A percentile compares a stretch with the other conserved stretches of the same genome.
These are phyloP conservation scores for Strix aluco DNA, from an alignment of 2,113 vertebrate species.

Conservation along the genomic window DNA sequence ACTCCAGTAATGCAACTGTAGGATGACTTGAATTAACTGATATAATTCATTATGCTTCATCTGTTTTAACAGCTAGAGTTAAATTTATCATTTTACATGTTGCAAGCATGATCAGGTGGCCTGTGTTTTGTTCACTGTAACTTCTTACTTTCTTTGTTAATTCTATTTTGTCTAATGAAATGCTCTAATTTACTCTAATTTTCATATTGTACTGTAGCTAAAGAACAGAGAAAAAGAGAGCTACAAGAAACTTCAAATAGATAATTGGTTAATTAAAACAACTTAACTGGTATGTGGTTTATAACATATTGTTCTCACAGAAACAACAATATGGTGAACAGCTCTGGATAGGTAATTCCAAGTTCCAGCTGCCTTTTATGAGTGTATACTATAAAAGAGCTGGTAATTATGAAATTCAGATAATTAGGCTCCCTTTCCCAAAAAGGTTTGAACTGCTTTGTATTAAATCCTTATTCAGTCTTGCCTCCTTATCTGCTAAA, in stretches of 20 bases:
- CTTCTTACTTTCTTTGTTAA: not conserved
- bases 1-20: not conserved
- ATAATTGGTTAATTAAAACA: conserved; percentile 66
- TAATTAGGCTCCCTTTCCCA: not conserved
- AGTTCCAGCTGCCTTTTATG: conserved; percentile 31
- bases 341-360: conserved; percentile 41
- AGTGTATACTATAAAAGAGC: not conserved
- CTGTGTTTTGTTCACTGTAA: not conserved
- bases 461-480: not conserved
- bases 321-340: conserved; percentile 36
- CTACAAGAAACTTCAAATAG: conserved; percentile 36
- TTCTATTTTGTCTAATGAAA: conserved; percentile 47
- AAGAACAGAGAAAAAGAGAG: conserved; percentile 41
- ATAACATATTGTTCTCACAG: conserved; percentile 47
- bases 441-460: not conserved
- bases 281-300: conserved; percentile 44
- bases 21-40: not conserved
- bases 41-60: not conserved
- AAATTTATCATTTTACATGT: not conserved
- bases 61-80: not conserved
- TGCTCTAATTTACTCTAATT: conserved; percentile 47
- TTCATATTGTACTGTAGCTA: conserved; percentile 56
- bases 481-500: not conserved
- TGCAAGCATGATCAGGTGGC: not conserved
- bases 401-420: not conserved